Conservation (phyloP, 2,113 vertebrate genomes). For the Craseonycteris thonglongyai region DNA sequence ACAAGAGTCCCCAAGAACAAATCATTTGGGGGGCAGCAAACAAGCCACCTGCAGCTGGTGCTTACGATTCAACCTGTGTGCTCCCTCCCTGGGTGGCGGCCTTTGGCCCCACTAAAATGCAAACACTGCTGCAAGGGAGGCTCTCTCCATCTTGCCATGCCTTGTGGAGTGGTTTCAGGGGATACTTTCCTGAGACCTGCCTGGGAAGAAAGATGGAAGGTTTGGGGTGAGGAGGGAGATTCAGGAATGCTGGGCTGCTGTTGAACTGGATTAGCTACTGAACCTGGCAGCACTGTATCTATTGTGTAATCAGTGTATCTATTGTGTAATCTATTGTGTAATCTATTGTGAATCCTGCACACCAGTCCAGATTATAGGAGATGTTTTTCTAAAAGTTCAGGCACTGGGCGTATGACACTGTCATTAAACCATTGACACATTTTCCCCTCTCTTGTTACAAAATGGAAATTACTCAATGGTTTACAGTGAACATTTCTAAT, state of each 20-base stretch:
- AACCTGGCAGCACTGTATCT: too few relatives aligned
- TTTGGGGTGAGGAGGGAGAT: too few relatives aligned
- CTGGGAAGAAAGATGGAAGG: neutral
- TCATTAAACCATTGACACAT: neutral
- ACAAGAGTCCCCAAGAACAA: neutral
- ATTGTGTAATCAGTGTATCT: too few relatives aligned
- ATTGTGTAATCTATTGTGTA: fast-evolving
- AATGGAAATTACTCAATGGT: neutral
- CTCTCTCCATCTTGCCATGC: too few relatives aligned
- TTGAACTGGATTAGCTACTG: neutral
- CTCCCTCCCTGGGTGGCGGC: neutral
- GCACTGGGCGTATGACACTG: neutral
- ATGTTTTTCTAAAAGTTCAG: neutral
- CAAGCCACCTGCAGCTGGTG: fast-evolving
- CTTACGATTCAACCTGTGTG: too few relatives aligned
- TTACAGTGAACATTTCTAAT: neutral
- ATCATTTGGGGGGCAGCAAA: neutral
- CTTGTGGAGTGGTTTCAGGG: neutral
- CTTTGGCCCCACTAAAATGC: fast-evolving
- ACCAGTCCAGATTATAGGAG: neutral
- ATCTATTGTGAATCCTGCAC: too few relatives aligned
- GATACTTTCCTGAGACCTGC: neutral
- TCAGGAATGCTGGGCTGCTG: neutral
- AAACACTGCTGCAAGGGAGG: neutral
- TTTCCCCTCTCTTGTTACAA: too few relatives aligned